Base-by-base conservation (phyloP, 2,113 vertebrate species). In the Capreolus pygargus region DNA sequence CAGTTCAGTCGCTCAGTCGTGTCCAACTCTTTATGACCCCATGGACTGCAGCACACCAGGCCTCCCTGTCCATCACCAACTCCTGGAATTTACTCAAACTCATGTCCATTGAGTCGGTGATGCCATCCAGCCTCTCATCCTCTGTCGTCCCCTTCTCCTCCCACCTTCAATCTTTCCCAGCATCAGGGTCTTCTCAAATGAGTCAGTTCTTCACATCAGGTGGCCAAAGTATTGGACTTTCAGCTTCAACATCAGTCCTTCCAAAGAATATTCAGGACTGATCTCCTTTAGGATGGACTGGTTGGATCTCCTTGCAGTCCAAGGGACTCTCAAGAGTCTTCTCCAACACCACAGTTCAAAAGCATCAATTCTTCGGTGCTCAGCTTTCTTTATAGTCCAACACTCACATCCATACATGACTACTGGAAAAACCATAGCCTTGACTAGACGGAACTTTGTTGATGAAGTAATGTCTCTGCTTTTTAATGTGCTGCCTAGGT, bases 1-100 rank as follows among this genome's bases (percentile, higher is more conserved):
- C n/a, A 74, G n/a, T 74, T 74, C n/a, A 74, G 67, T 12, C 2
- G 0, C 36, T 39, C 19, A 12, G 67, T 70, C 0, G 0, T 21
- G 23, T 70, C n/a, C 12, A 10, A 70, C 5, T 70, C 19, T 70
- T 70, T 23, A 10, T 12, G n/a, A 70, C 19, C 67, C 19, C 19
- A 23, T 23, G 10, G 67, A 39, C 67, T 39, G 19, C 10, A 70
- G 67, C n/a, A 39, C 1, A 1, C 19, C 67, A 36, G 12, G n/a
- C 67, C 67, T 70, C 19, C n/a, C n/a, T 39, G n/a, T 70, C n/a
- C n/a, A 70, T 70, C 19, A 39, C 67, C n/a, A 70, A 39, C 67
- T 70, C n/a, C 19, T 39, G n/a, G 19, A 39, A 39, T 70, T 39
- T 70, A 12, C 67, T 70, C n/a, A 70, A 2, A 70, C 67, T 70